Evolutionary conservation across 2,888 invertebrate species (phyloP), one percentile per base, ranked within the genome.

Genomic region (Seira sanloemensis): DNA sequence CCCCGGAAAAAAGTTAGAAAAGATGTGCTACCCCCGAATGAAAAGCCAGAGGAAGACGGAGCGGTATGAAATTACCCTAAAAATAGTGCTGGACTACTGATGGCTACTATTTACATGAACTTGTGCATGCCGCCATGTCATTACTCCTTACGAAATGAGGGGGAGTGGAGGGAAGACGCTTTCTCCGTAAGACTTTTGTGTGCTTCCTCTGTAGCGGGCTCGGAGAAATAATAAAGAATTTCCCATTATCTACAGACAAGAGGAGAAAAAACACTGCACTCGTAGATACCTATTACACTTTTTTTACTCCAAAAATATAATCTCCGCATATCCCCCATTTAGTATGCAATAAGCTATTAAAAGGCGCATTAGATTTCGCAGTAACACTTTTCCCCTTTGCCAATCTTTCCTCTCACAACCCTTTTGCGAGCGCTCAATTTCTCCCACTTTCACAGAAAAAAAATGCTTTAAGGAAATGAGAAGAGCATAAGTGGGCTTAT

Each of bases 321-420:
- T 62, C 54, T 25, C 25, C 24, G 24, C 27, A 54, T 26, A 74
- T 74, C 19, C 19, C 27, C 62, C 62, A 74, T 74, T 74, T 62
- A 50, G 23, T 25, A 58, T 26, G 19, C 62, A 26, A 62, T 74
- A 74, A 62, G 62, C 27, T 58, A 62, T 62, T 74, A 74, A 58
- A 74, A 74, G 25, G 73, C 26, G 62, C n/a, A 21, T 50, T 21
- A 27, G 50, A 46, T 66, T 75, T 71, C 66, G 24, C 54, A 62
- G 37, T 19, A 26, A 27, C 58, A 58, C 65, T 26, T n/a, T 65
- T 21, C 2, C 58, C 77, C 23, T 4, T 46, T 12, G 66, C 50
- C 58, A 37, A 54, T 27, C 19, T 23, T 16, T n/a, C 58, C 19
- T 25, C 46, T 50, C 54, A 25, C 37, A 58, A 65, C 62, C n/a